phyloP scores from a whole-genome alignment of 2,888 invertebrate species.

The Patella ulyssiponensis region DNA sequence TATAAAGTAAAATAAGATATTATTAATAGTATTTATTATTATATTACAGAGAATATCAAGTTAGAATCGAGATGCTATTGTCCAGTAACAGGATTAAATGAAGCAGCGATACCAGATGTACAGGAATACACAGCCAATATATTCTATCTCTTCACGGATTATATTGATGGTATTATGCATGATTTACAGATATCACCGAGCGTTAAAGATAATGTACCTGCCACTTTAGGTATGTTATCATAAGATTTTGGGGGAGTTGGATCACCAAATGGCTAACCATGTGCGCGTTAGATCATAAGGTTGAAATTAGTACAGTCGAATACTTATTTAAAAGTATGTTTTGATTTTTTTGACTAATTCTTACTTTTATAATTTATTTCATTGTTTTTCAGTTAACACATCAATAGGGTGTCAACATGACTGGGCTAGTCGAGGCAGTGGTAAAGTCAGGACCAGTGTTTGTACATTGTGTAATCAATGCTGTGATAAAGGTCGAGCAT shows the following conservation, averaged over 20 bases:
- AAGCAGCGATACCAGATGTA: conserved; percentile 45
- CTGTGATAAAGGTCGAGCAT: conserved; percentile 51
- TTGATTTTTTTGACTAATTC: neutral
- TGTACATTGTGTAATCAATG: conserved; percentile 61
- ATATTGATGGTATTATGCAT: conserved; percentile 48
- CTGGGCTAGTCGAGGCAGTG: conserved; percentile 43
- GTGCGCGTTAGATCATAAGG: neutral
- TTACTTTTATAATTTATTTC: neutral
- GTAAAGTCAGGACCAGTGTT: conserved; percentile 44
- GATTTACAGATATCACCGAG: conserved; percentile 42
- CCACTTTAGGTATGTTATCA: conserved; percentile 26
- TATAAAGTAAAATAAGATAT: neutral
- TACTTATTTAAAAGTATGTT: neutral
- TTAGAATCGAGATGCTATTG: neutral
- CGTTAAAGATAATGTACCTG: conserved; percentile 40
- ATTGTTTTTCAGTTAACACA: conserved; percentile 50
- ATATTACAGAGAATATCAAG: neutral
- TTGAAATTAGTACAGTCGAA: too few relatives aligned
- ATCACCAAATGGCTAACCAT: neutral
- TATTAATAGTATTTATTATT: neutral
- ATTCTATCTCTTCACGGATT: conserved; percentile 55
- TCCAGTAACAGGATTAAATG: conserved; percentile 36
- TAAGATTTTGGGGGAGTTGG: neutral
- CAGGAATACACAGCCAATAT: conserved; percentile 57
- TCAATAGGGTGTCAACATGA: conserved; percentile 59